Evolutionary conservation across 2,113 vertebrate species (phyloP).

Genomic region (Mobula hypostoma): DNA sequence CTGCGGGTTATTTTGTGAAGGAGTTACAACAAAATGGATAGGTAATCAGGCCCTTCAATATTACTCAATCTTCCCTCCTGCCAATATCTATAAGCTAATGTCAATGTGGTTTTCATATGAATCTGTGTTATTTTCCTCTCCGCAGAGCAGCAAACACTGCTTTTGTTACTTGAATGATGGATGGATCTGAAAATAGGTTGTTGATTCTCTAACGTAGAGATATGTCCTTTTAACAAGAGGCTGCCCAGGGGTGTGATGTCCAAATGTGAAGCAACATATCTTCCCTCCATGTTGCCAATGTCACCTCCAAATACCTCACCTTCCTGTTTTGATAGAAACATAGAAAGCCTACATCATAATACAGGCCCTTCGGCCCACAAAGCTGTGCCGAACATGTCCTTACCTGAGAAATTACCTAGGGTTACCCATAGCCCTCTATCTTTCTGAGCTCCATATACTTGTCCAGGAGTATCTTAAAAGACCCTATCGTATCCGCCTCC

Average conservation of each 20-base stretch:
- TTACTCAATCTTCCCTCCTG: not conserved
- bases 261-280: not conserved
- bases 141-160: not conserved
- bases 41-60: not conserved
- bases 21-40: not conserved
- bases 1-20: not conserved
- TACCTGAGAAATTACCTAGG: too few species aligned
- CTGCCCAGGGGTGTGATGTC: not conserved
- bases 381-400: too few species aligned
- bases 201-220: not conserved
- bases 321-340: too few species aligned
- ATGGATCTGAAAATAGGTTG: not conserved
- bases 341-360: too few species aligned
- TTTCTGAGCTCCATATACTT: too few species aligned
- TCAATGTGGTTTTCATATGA: not conserved
- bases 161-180: not conserved
- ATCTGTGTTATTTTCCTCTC: not conserved
- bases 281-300: not conserved
- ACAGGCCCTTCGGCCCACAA: too few species aligned
- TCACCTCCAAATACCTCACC: not conserved
- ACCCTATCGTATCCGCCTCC: too few species aligned
- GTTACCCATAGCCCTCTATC: too few species aligned
- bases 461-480: too few species aligned
- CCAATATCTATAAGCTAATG: not conserved
- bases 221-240: not conserved